Percentiles rank a stretch among this genome's conserved stretches.
phyloP scores from a whole-genome alignment of 2,113 vertebrate genomes.

The Notarius quadriscutis region DNA sequence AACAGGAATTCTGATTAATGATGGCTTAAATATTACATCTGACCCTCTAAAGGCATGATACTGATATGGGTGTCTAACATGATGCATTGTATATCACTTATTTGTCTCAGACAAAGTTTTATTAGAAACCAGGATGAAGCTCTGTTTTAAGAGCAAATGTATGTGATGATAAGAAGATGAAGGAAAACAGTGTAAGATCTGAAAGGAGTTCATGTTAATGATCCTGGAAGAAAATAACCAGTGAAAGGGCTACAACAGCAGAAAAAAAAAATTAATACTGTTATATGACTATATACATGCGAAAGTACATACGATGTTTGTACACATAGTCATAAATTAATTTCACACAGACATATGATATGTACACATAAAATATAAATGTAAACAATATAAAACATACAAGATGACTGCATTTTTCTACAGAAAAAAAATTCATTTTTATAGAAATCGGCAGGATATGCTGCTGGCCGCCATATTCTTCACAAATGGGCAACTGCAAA shows the following conservation, averaged over 20 bases:
- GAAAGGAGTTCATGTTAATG: slow-evolving; percentile 22
- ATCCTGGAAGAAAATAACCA: slow-evolving; percentile 17
- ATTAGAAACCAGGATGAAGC: slow-evolving; percentile 24
- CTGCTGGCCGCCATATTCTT: background rate
- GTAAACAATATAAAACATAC: slow-evolving; percentile 37
- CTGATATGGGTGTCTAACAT: background rate
- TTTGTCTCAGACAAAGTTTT: slow-evolving; percentile 20
- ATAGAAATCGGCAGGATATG: background rate
- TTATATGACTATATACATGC: slow-evolving; percentile 41
- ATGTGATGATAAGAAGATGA: background rate
- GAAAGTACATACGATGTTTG: slow-evolving; percentile 31
- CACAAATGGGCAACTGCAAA: slow-evolving; percentile 8
- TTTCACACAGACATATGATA: slow-evolving; percentile 31
- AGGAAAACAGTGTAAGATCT: background rate
- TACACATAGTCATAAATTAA: slow-evolving; percentile 45
- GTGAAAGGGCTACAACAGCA: background rate
- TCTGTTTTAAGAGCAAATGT: slow-evolving; percentile 4
- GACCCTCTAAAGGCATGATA: background rate
- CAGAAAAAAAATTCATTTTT: background rate
- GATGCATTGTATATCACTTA: background rate
- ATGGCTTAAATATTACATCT: background rate
- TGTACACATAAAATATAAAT: slow-evolving; percentile 13
- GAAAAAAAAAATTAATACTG: slow-evolving; percentile 5
- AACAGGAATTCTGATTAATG: background rate
- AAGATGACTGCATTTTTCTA: background rate